These are phyloP conservation scores for Ips typographus DNA, from an alignment of 1,140 invertebrate genomes.

Conservation along the genomic window DNA sequence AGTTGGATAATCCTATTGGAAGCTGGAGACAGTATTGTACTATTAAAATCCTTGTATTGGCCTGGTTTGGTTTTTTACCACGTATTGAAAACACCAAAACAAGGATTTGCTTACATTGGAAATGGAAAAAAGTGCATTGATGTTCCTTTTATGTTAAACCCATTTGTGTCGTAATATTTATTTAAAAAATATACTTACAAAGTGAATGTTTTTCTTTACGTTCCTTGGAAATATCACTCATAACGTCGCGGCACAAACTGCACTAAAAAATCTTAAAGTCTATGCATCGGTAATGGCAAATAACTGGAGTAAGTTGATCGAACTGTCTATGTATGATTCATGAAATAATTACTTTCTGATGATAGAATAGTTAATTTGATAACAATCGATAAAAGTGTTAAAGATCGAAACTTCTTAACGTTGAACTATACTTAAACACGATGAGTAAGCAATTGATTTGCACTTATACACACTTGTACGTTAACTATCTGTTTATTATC, in stretches of 20 bases:
- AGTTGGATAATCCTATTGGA: slow-evolving; percentile 66
- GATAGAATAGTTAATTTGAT: slow-evolving; percentile 14
- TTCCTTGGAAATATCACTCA: slow-evolving; percentile 4
- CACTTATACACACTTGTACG: not conserved
- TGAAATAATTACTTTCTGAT: slow-evolving; percentile 25
- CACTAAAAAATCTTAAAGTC: not conserved
- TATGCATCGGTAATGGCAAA: not conserved
- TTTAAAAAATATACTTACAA: slow-evolving; percentile 8
- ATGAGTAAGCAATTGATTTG: not conserved
- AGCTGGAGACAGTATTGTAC: slow-evolving; percentile 57
- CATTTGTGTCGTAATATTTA: slow-evolving; percentile 25
- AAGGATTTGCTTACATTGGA: slow-evolving; percentile 72
- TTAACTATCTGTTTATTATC: slow-evolving; percentile 13
- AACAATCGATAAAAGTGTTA: slow-evolving; percentile 13
- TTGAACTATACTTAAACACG: not conserved
- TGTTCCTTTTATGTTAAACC: slow-evolving; percentile 66
- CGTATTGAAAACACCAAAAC: slow-evolving; percentile 63
- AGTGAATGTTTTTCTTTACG: slow-evolving; percentile 8
- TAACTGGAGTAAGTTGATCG: slow-evolving; percentile 14
- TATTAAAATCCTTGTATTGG: slow-evolving; percentile 71
- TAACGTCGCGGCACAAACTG: slow-evolving; percentile 1
- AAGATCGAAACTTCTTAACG: no score
- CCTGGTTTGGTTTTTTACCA: slow-evolving; percentile 74
- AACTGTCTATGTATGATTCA: slow-evolving; percentile 3
- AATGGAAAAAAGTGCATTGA: slow-evolving; percentile 72